phyloP scores from a whole-genome alignment of 2,888 invertebrate genomes.

The Acleris cristana region DNA sequence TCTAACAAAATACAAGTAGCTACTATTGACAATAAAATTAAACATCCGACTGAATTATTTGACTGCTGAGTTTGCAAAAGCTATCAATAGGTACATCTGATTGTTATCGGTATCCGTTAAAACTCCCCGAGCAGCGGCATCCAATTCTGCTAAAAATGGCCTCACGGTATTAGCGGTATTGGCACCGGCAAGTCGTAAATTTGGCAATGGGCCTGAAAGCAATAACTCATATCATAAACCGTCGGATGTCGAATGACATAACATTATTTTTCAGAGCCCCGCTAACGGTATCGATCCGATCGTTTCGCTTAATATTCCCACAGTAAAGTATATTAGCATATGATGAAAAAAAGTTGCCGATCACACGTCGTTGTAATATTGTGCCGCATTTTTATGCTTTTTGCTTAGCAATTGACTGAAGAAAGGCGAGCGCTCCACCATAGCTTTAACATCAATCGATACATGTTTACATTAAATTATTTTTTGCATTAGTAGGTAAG shows the following conservation, averaged over 20 bases:
- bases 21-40: no score
- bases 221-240: constrained; percentile 50
- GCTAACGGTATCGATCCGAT: constrained; percentile 30
- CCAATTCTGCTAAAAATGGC: constrained; percentile 25
- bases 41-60: no score
- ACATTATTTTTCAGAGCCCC: constrained; percentile 31
- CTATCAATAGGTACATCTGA: not conserved
- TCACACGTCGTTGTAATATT: not conserved
- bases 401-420: not conserved
- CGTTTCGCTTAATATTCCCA: constrained; percentile 31
- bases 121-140: not conserved
- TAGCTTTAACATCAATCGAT: no score
- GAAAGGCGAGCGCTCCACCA: no score
- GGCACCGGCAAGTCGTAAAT: constrained; percentile 46
- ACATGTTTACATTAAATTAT: no score
- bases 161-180: constrained; percentile 30
- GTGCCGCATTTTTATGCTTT: not conserved
- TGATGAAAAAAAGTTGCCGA: constrained; percentile 21
- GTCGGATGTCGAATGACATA: constrained; percentile 38
- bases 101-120: constrained; percentile 12
- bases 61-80: no score
- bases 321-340: constrained; percentile 22
- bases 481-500: no score
- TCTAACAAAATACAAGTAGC: no score
- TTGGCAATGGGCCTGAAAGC: constrained; percentile 50